Evolutionary conservation across 2,113 vertebrate genomes (phyloP).

Genomic region (Gadus chalcogrammus): DNA sequence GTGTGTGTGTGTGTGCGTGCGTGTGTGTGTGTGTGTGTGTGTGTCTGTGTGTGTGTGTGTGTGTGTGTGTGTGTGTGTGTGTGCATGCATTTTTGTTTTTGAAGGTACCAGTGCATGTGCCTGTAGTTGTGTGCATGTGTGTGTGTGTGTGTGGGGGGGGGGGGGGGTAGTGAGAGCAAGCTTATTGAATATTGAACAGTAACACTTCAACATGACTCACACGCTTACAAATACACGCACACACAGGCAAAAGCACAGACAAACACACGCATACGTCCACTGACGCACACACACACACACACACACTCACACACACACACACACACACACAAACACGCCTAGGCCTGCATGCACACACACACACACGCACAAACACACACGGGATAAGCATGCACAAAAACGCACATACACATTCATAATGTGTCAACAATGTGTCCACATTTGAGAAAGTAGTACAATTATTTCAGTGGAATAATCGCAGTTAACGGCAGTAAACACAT

Average conservation of each 20-base stretch:
- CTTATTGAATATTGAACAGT: conserved; percentile 61
- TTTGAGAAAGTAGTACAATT: no score
- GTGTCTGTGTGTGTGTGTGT: background rate
- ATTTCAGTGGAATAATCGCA: no score
- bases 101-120: background rate
- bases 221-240: background rate
- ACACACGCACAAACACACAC: conserved; percentile 14
- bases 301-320: conserved; percentile 4
- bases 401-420: background rate
- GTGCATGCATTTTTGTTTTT: background rate
- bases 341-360: background rate
- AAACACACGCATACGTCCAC: background rate
- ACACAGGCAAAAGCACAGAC: background rate
- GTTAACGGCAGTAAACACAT: no score
- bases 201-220: background rate
- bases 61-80: background rate
- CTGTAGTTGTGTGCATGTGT: background rate
- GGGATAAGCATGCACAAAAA: background rate
- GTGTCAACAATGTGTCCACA: background rate
- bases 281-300: background rate
- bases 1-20: background rate
- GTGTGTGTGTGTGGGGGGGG: conserved; percentile 21
- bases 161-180: conserved; percentile 60
- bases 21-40: background rate
- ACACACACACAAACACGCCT: conserved; percentile 11